phyloP scores from a whole-genome alignment of 2,797 vertebrate genomes.

The Tarsius wallacei region DNA sequence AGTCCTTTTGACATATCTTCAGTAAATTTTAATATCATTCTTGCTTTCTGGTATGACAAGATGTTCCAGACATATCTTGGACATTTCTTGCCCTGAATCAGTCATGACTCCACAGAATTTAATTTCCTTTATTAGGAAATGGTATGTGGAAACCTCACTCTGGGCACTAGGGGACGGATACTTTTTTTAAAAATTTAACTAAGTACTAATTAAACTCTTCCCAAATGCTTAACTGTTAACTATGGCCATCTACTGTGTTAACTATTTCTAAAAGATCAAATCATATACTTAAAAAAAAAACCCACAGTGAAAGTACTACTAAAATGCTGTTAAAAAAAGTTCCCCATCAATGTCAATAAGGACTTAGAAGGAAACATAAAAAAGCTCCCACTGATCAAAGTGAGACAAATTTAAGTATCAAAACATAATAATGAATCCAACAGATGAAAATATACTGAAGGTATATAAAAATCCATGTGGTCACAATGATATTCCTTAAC shows the following conservation, averaged over 20 bases:
- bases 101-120: not conserved
- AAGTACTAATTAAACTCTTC: conserved; percentile 40
- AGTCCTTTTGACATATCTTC: conserved; percentile 13
- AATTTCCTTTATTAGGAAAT: conserved; percentile 52
- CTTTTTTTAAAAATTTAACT: conserved; percentile 9
- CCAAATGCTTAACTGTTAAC: conserved; percentile 47
- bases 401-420: not conserved
- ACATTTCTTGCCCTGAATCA: conserved; percentile 7
- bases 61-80: not conserved
- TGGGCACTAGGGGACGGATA: not conserved
- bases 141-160: not conserved
- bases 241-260: not conserved
- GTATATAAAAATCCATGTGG: not conserved
- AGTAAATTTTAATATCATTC: not conserved
- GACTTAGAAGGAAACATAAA: conserved; percentile 53
- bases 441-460: not conserved
- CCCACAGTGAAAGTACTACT: not conserved
- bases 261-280: conserved; percentile 54
- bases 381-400: not conserved
- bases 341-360: conserved; percentile 33
- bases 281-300: conserved; percentile 4
- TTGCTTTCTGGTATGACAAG: conserved; percentile 25
- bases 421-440: conserved; percentile 20
- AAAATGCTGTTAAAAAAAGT: conserved; percentile 47
- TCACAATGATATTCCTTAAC: conserved; percentile 22